A percentile compares a stretch with the other conserved stretches of the same genome.
phyloP scores from a whole-genome alignment of 2,888 invertebrate species.

The Pseudococcus viburni region DNA sequence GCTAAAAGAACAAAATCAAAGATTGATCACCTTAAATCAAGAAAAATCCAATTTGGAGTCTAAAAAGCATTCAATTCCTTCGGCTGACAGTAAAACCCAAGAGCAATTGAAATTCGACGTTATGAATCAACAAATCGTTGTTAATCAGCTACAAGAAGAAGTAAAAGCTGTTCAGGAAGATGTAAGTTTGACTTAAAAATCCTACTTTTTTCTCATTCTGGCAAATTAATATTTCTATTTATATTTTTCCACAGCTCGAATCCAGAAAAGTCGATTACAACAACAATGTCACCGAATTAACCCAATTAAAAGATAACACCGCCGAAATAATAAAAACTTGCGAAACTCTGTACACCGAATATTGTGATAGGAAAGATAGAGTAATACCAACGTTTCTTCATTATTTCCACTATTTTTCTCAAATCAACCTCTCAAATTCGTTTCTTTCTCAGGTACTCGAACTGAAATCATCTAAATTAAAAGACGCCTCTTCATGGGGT shows the following conservation, averaged over 20 bases:
- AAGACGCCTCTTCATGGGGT: slow-evolving; percentile 77
- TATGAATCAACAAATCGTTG: slow-evolving; percentile 80
- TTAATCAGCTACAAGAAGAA: slow-evolving; percentile 80
- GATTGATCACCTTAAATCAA: slow-evolving; percentile 82
- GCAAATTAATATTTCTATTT: not conserved
- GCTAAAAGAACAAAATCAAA: slow-evolving; percentile 87
- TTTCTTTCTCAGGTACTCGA: slow-evolving; percentile 72
- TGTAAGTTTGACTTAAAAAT: slow-evolving; percentile 69
- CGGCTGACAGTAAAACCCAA: slow-evolving; percentile 71
- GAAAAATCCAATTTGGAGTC: slow-evolving; percentile 83
- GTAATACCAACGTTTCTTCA: slow-evolving; percentile 69
- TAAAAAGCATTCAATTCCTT: slow-evolving; percentile 71
- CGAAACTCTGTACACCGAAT: slow-evolving; percentile 78
- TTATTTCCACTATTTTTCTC: not conserved
- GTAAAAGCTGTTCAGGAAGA: slow-evolving; percentile 82
- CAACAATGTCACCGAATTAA: slow-evolving; percentile 82
- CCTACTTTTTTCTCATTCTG: not conserved
- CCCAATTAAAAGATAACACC: slow-evolving; percentile 81
- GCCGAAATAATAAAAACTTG: slow-evolving; percentile 80
- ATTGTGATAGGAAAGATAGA: slow-evolving; percentile 78
- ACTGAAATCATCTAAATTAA: slow-evolving; percentile 74
- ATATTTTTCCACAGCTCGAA: slow-evolving; percentile 75
- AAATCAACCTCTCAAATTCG: not conserved
- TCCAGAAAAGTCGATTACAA: slow-evolving; percentile 86
- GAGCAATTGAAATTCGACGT: slow-evolving; percentile 77